phyloP scores from a whole-genome alignment of 2,797 vertebrate genomes.

The Cyclura pinguis region DNA sequence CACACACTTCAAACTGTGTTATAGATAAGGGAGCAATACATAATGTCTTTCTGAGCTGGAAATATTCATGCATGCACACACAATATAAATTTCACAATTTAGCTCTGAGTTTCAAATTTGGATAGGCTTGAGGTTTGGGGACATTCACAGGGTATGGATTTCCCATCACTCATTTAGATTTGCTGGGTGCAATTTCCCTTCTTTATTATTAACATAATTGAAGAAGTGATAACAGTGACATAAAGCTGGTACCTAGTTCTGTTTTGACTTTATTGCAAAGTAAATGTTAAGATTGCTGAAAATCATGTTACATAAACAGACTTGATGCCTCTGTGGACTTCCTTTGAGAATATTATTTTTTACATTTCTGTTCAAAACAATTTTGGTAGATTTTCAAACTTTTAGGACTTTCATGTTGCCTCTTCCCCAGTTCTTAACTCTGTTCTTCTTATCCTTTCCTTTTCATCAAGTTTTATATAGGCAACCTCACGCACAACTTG shows the following conservation, averaged over 20 bases:
- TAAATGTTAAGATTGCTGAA: neutral
- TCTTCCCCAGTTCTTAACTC: neutral
- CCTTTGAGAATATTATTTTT: neutral
- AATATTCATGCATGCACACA: neutral
- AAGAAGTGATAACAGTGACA: neutral
- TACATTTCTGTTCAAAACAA: neutral
- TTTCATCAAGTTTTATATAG: neutral
- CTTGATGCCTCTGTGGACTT: neutral
- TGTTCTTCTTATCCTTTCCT: neutral
- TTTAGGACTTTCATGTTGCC: neutral
- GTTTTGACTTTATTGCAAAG: neutral
- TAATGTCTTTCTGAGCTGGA: neutral
- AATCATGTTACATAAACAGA: slow-evolving; percentile 2
- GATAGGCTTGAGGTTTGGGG: neutral
- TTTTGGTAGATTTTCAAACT: neutral
- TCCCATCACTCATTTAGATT: neutral
- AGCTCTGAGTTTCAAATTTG: neutral
- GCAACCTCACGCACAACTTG: neutral
- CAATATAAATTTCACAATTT: neutral
- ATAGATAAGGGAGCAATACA: neutral
- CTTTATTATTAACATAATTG: neutral
- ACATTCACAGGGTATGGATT: neutral
- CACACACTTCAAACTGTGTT: neutral
- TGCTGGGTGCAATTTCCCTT: neutral
- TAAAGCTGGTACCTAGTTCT: neutral